These are phyloP conservation scores for Diaphora mendica DNA, from an alignment of 2,888 invertebrate species.

Conservation along the genomic window DNA sequence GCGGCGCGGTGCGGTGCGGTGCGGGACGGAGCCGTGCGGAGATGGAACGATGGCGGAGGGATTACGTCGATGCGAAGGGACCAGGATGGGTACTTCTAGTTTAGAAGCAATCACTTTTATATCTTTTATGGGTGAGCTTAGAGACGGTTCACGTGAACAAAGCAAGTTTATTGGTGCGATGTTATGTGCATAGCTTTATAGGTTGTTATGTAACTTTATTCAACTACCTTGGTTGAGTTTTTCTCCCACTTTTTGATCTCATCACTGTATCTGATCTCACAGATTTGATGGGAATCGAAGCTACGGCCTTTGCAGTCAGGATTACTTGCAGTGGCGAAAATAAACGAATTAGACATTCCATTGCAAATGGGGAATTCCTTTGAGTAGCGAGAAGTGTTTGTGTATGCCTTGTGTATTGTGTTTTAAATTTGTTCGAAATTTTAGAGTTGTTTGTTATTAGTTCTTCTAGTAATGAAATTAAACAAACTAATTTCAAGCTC, in stretches of 20 bases:
- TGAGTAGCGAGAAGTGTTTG: background rate
- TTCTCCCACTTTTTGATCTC: background rate
- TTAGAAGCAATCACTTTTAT: constrained; percentile 16
- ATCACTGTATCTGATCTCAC: too few relatives aligned
- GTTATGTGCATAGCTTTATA: background rate
- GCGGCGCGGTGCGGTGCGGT: background rate
- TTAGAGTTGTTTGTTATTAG: too few relatives aligned
- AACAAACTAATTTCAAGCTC: background rate
- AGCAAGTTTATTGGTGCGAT: constrained; percentile 2
- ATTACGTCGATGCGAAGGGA: constrained; percentile 10
- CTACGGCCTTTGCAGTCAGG: too few relatives aligned
- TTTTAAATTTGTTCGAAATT: too few relatives aligned
- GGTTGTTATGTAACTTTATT: background rate
- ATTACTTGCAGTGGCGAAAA: too few relatives aligned
- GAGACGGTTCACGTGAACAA: constrained; percentile 1
- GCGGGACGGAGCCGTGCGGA: background rate
- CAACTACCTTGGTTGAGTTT: background rate
- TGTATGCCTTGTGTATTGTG: background rate
- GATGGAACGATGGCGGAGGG: background rate
- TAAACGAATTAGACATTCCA: too few relatives aligned
- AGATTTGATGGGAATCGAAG: too few relatives aligned
- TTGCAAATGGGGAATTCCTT: too few relatives aligned
- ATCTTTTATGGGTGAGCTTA: constrained; percentile 4
- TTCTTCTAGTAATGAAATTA: too few relatives aligned
- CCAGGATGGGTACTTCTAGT: constrained; percentile 4